Conservation (phyloP, 1,140 invertebrate genomes). For the Drosophila grimshawi region DNA sequence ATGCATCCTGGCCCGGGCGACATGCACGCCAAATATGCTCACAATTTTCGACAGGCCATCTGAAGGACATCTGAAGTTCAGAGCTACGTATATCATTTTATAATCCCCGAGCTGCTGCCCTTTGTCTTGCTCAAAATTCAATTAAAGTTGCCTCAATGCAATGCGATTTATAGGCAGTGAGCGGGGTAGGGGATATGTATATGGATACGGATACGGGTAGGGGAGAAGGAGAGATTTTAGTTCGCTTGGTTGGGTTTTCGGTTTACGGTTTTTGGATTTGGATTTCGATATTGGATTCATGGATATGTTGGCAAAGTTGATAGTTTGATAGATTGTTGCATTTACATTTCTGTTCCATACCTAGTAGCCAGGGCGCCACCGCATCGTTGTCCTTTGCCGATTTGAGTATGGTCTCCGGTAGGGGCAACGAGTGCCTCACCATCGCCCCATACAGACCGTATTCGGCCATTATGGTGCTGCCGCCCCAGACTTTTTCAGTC, state of each 20-base stretch:
- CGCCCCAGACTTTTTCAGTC: conserved; percentile 99
- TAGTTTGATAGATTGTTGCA: conserved; percentile 83
- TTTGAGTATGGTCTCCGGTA: conserved; percentile 99
- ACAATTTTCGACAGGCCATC: conserved; percentile 62
- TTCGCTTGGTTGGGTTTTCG: conserved; percentile 10
- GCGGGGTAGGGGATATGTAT: neutral
- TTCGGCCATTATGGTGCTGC: conserved; percentile 99
- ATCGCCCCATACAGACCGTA: conserved; percentile 99
- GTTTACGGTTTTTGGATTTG: neutral
- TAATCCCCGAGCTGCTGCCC: conserved; percentile 67
- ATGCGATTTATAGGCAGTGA: conserved; percentile 14
- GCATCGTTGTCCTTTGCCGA: conserved; percentile 97
- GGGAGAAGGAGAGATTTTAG: neutral
- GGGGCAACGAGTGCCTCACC: conserved; percentile 98
- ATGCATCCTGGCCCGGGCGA: conserved; percentile 27
- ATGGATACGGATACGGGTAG: neutral
- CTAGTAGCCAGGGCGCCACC: conserved; percentile 99
- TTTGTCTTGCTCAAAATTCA: conserved; percentile 72
- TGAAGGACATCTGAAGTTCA: conserved; percentile 6
- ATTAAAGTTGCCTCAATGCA: conserved; percentile 55
- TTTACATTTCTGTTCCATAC: conserved; percentile 87
- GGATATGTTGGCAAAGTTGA: conserved; percentile 24
- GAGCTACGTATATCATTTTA: conserved; percentile 58
- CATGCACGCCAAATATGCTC: conserved; percentile 81
- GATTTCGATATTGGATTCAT: neutral